Percentiles rank a stretch among this genome's conserved stretches.
Conservation (phyloP, 2,797 vertebrate genomes). For the Phataginus tricuspis region DNA sequence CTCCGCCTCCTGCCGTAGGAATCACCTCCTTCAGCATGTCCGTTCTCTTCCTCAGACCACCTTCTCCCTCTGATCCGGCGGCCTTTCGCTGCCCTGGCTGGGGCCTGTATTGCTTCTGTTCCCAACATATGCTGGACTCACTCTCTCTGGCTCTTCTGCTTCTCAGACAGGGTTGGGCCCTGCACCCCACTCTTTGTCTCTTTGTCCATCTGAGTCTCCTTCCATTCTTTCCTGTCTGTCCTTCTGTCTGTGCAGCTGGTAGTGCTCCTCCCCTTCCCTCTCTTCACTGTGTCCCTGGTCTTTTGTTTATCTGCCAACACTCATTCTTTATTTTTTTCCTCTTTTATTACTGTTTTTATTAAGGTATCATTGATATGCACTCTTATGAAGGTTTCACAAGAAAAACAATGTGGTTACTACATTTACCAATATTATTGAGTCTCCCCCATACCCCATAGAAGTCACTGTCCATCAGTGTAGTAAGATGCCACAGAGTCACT, state of each 20-base stretch:
- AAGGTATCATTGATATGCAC: too few relatives aligned
- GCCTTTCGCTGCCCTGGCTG: background rate
- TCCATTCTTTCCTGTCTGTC: background rate
- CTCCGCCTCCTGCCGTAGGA: background rate
- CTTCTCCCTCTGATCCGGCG: background rate
- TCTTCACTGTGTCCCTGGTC: background rate
- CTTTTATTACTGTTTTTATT: too few relatives aligned
- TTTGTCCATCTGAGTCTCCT: background rate
- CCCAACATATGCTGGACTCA: background rate
- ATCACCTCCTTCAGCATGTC: background rate
- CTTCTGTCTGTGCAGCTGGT: background rate
- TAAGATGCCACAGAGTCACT: too few relatives aligned
- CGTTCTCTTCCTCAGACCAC: background rate
- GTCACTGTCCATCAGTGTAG: too few relatives aligned
- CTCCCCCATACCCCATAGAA: too few relatives aligned
- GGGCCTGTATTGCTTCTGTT: background rate
- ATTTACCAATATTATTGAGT: too few relatives aligned
- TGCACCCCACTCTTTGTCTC: background rate
- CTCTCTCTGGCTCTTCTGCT: background rate
- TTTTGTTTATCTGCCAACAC: background rate
- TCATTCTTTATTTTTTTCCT: background rate
- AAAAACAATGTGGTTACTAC: too few relatives aligned
- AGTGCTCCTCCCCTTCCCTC: background rate
- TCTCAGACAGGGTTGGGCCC: background rate
- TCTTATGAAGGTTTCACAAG: too few relatives aligned